A percentile compares a stretch with the other conserved stretches of the same genome.
phyloP scores from a whole-genome alignment of 1,140 invertebrate genomes.

The Octopus sinensis region DNA sequence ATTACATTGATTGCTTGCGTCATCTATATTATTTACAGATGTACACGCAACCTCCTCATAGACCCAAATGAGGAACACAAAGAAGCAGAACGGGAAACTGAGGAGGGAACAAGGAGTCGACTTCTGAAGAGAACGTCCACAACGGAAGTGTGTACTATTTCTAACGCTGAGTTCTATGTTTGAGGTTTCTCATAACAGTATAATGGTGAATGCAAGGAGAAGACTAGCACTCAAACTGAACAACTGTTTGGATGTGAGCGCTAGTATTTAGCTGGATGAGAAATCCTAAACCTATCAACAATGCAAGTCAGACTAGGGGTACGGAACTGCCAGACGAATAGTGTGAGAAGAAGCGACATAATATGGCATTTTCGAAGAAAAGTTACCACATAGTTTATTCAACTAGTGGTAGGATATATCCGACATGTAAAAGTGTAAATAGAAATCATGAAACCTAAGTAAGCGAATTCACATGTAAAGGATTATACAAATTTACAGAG shows the following conservation, averaged over 20 bases:
- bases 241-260: not conserved
- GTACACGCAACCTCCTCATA: not conserved
- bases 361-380: not conserved
- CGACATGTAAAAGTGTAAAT: not conserved
- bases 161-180: conserved; percentile 13
- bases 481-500: too few species aligned
- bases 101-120: not conserved
- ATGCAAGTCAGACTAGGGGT: too few species aligned
- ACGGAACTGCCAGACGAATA: too few species aligned
- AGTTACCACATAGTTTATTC: not conserved
- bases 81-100: conserved; percentile 1
- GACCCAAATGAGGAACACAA: conserved; percentile 4
- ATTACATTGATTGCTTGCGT: not conserved
- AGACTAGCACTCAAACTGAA: not conserved
- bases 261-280: too few species aligned
- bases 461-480: too few species aligned
- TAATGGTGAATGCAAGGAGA: not conserved
- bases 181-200: not conserved
- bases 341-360: too few species aligned
- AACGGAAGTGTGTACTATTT: conserved; percentile 3
- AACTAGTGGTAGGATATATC: not conserved
- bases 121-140: conserved; percentile 4
- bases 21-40: conserved; percentile 8
- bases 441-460: too few species aligned
- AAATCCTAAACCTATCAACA: too few species aligned